These are phyloP conservation scores for Sylvicola cinctus DNA, from an alignment of 2,888 invertebrate genomes.

Conservation along the genomic window DNA sequence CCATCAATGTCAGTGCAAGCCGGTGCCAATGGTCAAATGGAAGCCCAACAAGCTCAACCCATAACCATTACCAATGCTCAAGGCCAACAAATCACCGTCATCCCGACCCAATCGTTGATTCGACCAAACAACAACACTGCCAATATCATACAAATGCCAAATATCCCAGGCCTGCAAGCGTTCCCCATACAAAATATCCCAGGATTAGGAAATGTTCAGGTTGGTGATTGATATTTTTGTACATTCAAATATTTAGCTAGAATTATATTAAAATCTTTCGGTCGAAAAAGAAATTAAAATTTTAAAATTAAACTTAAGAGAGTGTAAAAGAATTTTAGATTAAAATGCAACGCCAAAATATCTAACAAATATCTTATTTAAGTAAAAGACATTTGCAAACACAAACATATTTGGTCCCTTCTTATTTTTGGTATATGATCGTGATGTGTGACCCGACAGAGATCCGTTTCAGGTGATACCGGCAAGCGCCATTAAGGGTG, in stretches of 20 bases:
- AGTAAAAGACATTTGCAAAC: no score
- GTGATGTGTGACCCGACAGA: no score
- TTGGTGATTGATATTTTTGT: slow-evolving; percentile 16
- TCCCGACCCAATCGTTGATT: slow-evolving; percentile 42
- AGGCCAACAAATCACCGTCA: slow-evolving; percentile 68
- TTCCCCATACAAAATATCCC: slow-evolving; percentile 37
- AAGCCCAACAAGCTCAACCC: slow-evolving; percentile 29
- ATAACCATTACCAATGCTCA: slow-evolving; percentile 52
- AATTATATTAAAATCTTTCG: neutral
- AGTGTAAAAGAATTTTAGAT: neutral
- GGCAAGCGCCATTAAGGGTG: slow-evolving; percentile 26
- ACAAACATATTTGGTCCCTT: no score
- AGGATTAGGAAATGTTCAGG: slow-evolving; percentile 63
- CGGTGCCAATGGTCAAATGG: slow-evolving; percentile 16
- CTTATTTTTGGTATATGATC: no score
- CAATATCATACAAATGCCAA: slow-evolving; percentile 20
- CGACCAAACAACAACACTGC: slow-evolving; percentile 9
- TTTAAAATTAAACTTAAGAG: neutral
- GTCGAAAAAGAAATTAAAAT: neutral
- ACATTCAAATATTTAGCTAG: neutral
- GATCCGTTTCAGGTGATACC: slow-evolving; percentile 28
- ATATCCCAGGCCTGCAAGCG: slow-evolving; percentile 15
- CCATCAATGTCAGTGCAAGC: neutral
- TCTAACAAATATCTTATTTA: no score
- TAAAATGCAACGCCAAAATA: neutral